A percentile compares a stretch with the other conserved stretches of the same genome.
Conservation (phyloP, 64 coral and sea anemone genomes). For the Hydrozoanthus tunicans region DNA sequence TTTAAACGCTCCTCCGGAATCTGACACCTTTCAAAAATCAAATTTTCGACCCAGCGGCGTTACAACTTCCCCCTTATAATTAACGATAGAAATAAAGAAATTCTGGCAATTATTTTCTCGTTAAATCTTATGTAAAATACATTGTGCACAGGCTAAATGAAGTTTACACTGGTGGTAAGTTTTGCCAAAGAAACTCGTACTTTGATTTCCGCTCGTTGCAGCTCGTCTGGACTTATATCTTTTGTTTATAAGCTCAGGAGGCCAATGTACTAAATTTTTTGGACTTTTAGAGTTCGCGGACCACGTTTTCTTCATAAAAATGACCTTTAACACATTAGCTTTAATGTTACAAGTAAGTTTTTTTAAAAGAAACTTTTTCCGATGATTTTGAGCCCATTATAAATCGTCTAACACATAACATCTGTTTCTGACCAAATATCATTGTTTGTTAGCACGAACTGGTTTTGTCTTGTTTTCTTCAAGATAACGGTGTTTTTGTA, state of each 20-base stretch:
- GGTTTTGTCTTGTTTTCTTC: not conserved
- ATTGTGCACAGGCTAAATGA: too few species aligned
- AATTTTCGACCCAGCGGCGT: too few species aligned
- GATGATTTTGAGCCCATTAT: constrained; percentile 22
- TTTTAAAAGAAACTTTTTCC: constrained; percentile 18
- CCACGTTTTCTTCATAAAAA: constrained; percentile 39
- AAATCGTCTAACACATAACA: constrained; percentile 25
- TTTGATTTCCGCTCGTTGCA: too few species aligned
- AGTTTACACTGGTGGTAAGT: too few species aligned
- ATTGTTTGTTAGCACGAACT: constrained; percentile 35
- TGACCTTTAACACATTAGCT: constrained; percentile 23
- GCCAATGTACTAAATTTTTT: constrained; percentile 25
- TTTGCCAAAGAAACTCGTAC: too few species aligned
- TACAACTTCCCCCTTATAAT: too few species aligned
- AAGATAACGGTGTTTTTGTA: constrained; percentile 11
- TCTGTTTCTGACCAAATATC: not conserved
- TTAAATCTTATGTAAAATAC: too few species aligned
- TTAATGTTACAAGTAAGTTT: constrained; percentile 25
- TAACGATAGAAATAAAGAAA: too few species aligned
- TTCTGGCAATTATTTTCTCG: too few species aligned
- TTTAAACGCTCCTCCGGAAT: too few species aligned
- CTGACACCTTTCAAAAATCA: too few species aligned
- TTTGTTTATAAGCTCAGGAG: not conserved
- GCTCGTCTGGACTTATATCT: too few species aligned
- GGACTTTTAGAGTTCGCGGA: constrained; percentile 25